Percentiles rank a stretch among this genome's conserved stretches.
Evolutionary conservation across 2,888 invertebrate species (phyloP).

Genomic region (Sepiola atlantica): DNA sequence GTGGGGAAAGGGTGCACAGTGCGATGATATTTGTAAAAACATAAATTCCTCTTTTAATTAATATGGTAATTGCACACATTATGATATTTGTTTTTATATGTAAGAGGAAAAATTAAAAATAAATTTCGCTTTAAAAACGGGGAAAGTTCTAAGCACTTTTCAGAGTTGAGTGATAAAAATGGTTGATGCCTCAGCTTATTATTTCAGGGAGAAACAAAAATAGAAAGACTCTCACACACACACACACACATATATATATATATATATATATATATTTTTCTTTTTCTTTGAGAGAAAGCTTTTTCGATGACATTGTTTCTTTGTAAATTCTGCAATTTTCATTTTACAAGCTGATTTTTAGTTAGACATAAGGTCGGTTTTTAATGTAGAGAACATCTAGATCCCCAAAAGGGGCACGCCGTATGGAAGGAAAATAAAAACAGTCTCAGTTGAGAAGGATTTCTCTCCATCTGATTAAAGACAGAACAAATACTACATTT

Average conservation of each 20-base stretch:
- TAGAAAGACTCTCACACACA: neutral
- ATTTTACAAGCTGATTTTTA: no score
- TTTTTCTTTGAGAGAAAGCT: no score
- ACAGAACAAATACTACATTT: no score
- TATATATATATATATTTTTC: neutral
- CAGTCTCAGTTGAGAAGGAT: no score
- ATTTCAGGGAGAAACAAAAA: neutral
- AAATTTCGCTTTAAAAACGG: neutral
- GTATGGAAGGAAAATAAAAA: no score
- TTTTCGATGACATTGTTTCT: no score
- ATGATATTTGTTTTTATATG: neutral
- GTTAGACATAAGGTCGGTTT: no score
- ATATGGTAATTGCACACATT: slow-evolving; percentile 21
- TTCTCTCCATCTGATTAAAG: no score
- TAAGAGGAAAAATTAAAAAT: neutral
- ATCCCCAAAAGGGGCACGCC: no score
- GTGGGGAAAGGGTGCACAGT: neutral
- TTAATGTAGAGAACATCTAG: no score
- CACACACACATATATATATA: neutral
- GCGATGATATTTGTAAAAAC: neutral
- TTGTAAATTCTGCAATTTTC: no score
- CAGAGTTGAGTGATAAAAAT: neutral
- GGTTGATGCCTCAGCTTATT: neutral
- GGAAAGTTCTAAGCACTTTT: neutral
- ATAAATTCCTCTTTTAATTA: neutral